Evolutionary conservation across 2,888 invertebrate genomes (phyloP).

Genomic region (Aleiodes leptofemur): DNA sequence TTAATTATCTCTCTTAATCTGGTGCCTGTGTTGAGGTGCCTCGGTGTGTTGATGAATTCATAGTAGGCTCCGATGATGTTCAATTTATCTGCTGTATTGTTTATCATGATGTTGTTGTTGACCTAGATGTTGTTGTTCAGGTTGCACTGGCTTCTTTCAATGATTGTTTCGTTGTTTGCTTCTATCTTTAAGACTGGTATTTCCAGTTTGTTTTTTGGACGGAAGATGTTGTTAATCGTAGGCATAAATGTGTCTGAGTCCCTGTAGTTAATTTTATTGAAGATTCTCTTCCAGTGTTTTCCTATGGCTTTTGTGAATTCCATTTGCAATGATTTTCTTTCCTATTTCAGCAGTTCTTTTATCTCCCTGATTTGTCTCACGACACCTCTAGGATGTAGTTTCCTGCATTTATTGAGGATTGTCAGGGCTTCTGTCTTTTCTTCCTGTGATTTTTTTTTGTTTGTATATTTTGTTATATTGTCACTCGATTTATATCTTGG

Average conservation of each 20-base stretch:
- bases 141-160: background rate
- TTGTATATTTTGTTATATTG: background rate
- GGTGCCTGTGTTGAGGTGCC: background rate
- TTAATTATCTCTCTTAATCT: background rate
- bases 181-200: background rate
- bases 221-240: conserved; percentile 17
- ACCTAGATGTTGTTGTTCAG: background rate
- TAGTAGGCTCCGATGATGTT: conserved; percentile 26
- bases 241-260: conserved; percentile 24
- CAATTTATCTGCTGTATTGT: background rate
- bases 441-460: conserved; percentile 22
- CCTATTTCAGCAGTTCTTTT: background rate
- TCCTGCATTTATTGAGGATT: background rate
- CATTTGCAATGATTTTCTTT: background rate
- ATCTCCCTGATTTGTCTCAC: background rate
- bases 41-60: conserved; percentile 19
- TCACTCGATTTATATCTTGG: conserved; percentile 23
- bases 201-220: background rate
- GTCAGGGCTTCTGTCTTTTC: background rate
- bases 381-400: background rate
- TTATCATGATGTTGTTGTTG: background rate
- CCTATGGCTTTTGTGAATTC: background rate
- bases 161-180: background rate
- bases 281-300: background rate
- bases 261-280: conserved; percentile 5